Evolutionary conservation across 1,140 invertebrate genomes (phyloP).

Genomic region (Sweltsa coloradensis): DNA sequence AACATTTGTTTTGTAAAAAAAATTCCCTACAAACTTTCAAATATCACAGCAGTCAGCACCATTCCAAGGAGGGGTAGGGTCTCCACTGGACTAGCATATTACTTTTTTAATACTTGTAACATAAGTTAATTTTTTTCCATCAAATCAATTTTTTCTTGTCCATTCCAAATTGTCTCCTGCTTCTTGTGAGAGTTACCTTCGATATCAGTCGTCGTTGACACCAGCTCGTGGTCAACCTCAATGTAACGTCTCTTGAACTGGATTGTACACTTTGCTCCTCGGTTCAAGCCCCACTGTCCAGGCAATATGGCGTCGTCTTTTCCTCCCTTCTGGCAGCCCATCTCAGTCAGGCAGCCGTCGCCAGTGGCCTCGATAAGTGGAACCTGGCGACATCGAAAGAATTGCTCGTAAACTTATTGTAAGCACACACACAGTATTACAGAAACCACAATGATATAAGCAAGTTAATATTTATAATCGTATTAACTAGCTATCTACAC

Average conservation of each 20-base stretch:
- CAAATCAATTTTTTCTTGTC: background rate
- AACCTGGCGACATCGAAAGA: no score
- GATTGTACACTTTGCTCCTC: conserved; percentile 29
- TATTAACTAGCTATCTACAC: no score
- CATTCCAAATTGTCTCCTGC: conserved; percentile 1
- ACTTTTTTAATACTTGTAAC: background rate
- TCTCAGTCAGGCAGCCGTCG: no score
- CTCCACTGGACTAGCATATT: background rate
- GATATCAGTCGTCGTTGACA: conserved; percentile 47
- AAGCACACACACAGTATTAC: no score
- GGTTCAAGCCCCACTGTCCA: background rate
- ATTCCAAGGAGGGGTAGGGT: background rate
- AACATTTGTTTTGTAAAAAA: background rate
- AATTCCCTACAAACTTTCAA: background rate
- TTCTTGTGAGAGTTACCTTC: conserved; percentile 33
- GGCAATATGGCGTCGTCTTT: no score
- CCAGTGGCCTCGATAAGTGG: no score
- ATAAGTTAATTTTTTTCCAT: conserved; percentile 9
- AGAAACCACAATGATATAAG: no score
- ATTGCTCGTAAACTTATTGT: no score
- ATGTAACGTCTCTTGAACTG: conserved; percentile 41
- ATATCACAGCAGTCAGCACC: background rate
- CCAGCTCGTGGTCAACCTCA: conserved; percentile 45
- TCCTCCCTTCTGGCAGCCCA: no score
- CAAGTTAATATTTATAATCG: no score